Percentiles rank a stretch among this genome's conserved stretches.
Evolutionary conservation across 2,888 invertebrate genomes (phyloP).

Genomic region (Meta bourneti): DNA sequence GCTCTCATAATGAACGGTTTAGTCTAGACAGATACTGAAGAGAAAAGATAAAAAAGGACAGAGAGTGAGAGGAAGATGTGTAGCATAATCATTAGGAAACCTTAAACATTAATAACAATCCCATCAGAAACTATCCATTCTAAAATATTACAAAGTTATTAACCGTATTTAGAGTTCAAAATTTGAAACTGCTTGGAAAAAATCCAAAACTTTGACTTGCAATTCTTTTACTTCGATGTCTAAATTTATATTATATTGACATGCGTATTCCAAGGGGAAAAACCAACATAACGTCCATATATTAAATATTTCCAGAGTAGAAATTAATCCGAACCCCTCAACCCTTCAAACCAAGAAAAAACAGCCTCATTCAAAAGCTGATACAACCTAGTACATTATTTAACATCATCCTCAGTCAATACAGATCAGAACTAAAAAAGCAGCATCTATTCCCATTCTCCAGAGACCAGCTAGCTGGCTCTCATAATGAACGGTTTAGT

Average conservation of each 20-base stretch:
- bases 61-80: constrained; percentile 17
- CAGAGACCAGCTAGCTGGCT: background rate
- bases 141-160: too few species aligned
- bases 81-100: constrained; percentile 49
- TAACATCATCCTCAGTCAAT: background rate
- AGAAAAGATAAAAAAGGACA: background rate
- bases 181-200: too few species aligned
- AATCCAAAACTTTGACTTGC: too few species aligned
- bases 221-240: too few species aligned
- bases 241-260: too few species aligned
- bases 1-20: constrained; percentile 37
- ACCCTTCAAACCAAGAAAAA: background rate
- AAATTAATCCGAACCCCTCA: too few species aligned
- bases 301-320: too few species aligned
- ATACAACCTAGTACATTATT: background rate
- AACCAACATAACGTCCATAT: too few species aligned
- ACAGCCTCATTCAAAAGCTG: background rate
- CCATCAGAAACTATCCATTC: constrained; percentile 47
- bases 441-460: background rate
- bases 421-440: background rate
- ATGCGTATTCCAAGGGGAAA: too few species aligned
- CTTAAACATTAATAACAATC: constrained; percentile 62
- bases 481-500: constrained; percentile 51
- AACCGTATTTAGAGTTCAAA: too few species aligned
- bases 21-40: background rate